phyloP scores from a whole-genome alignment of 1,140 invertebrate genomes.

The Lineus longissimus region DNA sequence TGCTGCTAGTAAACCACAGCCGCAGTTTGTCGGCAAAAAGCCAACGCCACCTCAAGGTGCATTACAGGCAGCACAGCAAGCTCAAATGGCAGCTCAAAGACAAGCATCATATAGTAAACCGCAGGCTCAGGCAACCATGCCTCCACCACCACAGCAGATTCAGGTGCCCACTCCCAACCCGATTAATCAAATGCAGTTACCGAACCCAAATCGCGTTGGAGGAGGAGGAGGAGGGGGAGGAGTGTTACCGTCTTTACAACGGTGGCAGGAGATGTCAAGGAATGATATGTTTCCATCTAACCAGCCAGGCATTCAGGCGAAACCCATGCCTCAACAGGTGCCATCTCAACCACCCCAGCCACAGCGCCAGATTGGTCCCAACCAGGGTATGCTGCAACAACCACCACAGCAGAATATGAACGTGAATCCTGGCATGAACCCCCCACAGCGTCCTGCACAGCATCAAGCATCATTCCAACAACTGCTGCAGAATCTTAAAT shows the following conservation, averaged over 20 bases:
- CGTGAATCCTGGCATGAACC: slow-evolving; percentile 19
- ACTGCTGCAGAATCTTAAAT: slow-evolving; percentile 82
- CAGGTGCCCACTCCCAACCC: slow-evolving; percentile 19
- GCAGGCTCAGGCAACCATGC: background rate
- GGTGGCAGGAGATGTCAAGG: background rate
- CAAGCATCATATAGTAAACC: background rate
- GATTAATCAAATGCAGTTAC: slow-evolving; percentile 34
- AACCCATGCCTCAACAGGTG: slow-evolving; percentile 29
- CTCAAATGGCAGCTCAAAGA: slow-evolving; percentile 13
- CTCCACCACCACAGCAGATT: slow-evolving; percentile 29
- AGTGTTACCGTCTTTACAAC: background rate
- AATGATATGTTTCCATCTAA: background rate
- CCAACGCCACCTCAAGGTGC: slow-evolving; percentile 13
- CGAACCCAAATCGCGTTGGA: slow-evolving; percentile 53
- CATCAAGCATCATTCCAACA: slow-evolving; percentile 73
- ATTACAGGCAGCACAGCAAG: slow-evolving; percentile 61
- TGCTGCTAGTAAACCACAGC: slow-evolving; percentile 39
- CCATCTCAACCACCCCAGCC: slow-evolving; percentile 25
- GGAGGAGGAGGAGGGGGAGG: background rate
- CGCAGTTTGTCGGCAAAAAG: slow-evolving; percentile 10
- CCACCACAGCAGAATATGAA: slow-evolving; percentile 14
- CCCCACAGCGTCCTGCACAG: slow-evolving; percentile 14
- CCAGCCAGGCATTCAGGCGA: slow-evolving; percentile 32
- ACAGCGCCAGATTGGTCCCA: slow-evolving; percentile 22
- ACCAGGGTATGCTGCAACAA: slow-evolving; percentile 12